These are phyloP conservation scores for Muscidifurax raptorellus DNA, from an alignment of 1,140 invertebrate species.

Conservation along the genomic window DNA sequence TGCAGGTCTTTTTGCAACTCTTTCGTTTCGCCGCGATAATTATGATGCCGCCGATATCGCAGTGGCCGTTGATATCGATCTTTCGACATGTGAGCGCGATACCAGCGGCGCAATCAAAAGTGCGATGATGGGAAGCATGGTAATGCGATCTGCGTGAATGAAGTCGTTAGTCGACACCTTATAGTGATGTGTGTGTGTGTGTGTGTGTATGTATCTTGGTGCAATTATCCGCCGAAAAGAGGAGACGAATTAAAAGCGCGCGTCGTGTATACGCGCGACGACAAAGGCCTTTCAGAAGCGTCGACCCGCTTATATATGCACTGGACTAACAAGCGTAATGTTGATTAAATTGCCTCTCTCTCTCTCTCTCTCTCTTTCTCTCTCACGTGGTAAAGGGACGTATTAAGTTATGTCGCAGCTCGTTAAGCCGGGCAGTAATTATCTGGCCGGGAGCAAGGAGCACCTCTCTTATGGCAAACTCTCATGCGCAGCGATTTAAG, in stretches of 20 bases:
- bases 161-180: no score
- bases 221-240: slow-evolving; percentile 22
- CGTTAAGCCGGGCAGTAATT: slow-evolving; percentile 62
- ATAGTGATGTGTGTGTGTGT: no score
- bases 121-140: no score
- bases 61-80: no score
- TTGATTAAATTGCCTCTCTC: slow-evolving; percentile 60
- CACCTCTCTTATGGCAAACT: no score
- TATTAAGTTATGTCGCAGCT: slow-evolving; percentile 63
- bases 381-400: slow-evolving; percentile 52
- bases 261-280: slow-evolving; percentile 15
- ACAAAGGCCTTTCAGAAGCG: slow-evolving; percentile 58
- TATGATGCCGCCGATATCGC: no score
- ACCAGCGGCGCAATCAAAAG: no score
- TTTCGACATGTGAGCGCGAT: no score
- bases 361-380: not conserved
- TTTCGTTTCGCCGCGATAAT: not conserved
- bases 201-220: not conserved
- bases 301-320: slow-evolving; percentile 54
- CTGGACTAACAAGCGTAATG: slow-evolving; percentile 63
- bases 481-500: no score
- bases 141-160: no score
- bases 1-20: not conserved
- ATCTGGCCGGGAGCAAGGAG: slow-evolving; percentile 51
- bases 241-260: slow-evolving; percentile 60